phyloP scores from a whole-genome alignment of 2,888 invertebrate genomes.

The Sericinus montela region DNA sequence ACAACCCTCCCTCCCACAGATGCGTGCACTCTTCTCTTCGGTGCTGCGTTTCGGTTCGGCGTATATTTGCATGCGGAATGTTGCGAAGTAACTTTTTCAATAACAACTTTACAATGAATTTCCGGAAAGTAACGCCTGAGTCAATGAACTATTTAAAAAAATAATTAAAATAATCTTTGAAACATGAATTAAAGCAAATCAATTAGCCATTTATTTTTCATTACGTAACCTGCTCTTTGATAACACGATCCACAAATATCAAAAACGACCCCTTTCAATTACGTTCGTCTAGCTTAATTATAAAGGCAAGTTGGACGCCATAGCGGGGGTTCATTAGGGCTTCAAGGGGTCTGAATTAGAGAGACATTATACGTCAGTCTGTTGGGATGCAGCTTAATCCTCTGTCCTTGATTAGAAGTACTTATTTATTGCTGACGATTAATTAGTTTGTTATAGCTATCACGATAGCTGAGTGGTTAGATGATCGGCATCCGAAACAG shows the following conservation, averaged over 20 bases:
- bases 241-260: slow-evolving; percentile 43
- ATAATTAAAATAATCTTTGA: too few species aligned
- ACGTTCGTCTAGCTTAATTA: slow-evolving; percentile 46
- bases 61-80: too few species aligned
- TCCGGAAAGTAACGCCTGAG: too few species aligned
- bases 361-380: slow-evolving; percentile 42
- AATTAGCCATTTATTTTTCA: not conserved
- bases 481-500: too few species aligned
- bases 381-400: slow-evolving; percentile 25
- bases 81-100: too few species aligned
- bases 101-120: too few species aligned
- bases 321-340: slow-evolving; percentile 29
- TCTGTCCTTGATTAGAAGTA: slow-evolving; percentile 8
- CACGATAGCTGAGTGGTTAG: too few species aligned
- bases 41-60: too few species aligned
- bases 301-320: slow-evolving; percentile 26
- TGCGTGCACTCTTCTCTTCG: too few species aligned
- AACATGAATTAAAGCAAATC: not conserved
- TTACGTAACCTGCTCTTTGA: not conserved
- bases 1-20: too few species aligned
- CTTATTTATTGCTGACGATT: slow-evolving; percentile 21
- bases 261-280: slow-evolving; percentile 52
- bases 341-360: slow-evolving; percentile 25
- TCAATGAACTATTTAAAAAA: too few species aligned
- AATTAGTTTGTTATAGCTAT: slow-evolving; percentile 10